Conservation (phyloP, 2,797 vertebrate genomes). For the Spinus pinus region DNA sequence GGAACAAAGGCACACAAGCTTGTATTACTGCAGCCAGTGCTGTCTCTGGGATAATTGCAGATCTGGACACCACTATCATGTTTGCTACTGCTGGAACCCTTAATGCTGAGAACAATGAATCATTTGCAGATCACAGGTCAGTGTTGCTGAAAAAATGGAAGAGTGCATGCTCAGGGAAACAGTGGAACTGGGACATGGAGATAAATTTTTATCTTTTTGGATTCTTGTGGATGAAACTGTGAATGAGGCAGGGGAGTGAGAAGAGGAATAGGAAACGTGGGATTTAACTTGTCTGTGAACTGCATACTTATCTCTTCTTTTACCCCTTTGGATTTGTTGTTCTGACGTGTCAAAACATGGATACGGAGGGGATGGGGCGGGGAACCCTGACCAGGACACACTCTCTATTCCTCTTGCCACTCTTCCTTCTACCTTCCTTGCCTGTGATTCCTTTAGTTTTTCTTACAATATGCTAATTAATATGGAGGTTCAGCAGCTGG, state of each 20-base stretch:
- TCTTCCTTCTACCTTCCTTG: neutral
- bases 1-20: slow-evolving; percentile 97
- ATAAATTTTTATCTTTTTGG: neutral
- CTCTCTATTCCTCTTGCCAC: neutral
- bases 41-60: slow-evolving; percentile 96
- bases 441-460: neutral
- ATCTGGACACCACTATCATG: slow-evolving; percentile 99
- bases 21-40: slow-evolving; percentile 96
- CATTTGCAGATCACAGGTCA: slow-evolving; percentile 97
- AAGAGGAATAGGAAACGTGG: neutral
- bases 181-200: neutral
- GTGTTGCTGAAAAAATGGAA: neutral
- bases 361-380: neutral
- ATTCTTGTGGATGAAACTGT: neutral
- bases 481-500: neutral
- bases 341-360: neutral
- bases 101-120: slow-evolving; percentile 93
- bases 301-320: neutral
- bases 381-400: neutral
- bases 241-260: neutral
- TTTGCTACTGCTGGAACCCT: slow-evolving; percentile 97
- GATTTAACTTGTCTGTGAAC: neutral
- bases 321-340: neutral
- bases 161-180: fast-evolving
- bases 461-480: neutral